phyloP scores from a whole-genome alignment of 92 coral and sea anemone genomes.

The Anthopleura xanthogrammica region DNA sequence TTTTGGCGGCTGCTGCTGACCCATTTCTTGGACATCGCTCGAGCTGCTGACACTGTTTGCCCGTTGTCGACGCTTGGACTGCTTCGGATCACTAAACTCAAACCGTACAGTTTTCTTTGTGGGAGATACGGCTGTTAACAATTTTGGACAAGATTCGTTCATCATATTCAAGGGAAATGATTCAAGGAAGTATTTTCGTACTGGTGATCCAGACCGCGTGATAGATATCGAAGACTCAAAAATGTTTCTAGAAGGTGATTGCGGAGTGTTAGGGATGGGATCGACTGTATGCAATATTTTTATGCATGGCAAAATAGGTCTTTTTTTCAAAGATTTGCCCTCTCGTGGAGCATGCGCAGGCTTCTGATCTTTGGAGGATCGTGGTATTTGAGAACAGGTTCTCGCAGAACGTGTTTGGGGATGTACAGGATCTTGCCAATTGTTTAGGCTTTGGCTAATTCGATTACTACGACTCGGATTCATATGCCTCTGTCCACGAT shows the following conservation, averaged over 20 bases:
- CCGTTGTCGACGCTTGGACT: neutral
- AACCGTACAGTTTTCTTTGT: neutral
- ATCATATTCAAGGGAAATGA: neutral
- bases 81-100: neutral
- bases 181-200: neutral
- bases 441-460: too few species aligned
- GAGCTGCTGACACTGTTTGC: neutral
- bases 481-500: too few species aligned
- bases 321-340: neutral
- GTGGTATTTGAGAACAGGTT: neutral
- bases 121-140: neutral
- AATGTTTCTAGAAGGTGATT: neutral
- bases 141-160: neutral
- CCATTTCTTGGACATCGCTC: neutral
- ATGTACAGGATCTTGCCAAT: too few species aligned
- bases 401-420: neutral
- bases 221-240: neutral
- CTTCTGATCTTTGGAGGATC: neutral
- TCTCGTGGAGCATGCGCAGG: neutral
- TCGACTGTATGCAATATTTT: neutral
- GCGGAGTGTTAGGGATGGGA: neutral
- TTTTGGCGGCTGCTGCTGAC: neutral
- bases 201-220: neutral
- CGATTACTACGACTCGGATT: too few species aligned
- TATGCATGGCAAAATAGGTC: neutral